Percentiles rank a stretch among this genome's conserved stretches.
These are phyloP conservation scores for Encarsia formosa DNA, from an alignment of 2,888 invertebrate genomes.

Conservation along the genomic window DNA sequence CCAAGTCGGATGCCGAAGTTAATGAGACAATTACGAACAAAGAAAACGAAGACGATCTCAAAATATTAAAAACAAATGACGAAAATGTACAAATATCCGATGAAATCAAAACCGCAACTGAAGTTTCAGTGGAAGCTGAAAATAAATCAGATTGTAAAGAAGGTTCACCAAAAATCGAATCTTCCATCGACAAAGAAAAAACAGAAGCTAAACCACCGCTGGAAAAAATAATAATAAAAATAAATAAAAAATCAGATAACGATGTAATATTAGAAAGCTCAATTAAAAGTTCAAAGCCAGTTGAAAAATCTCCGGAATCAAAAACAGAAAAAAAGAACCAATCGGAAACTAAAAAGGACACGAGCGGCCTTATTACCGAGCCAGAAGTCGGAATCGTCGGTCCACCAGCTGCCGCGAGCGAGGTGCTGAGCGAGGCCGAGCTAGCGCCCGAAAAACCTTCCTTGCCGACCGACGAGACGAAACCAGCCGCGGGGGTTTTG, in stretches of 20 bases:
- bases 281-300: background rate
- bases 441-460: slow-evolving; percentile 36
- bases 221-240: background rate
- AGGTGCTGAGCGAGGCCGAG: slow-evolving; percentile 42
- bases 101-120: no score
- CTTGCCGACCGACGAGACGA: slow-evolving; percentile 35
- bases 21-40: background rate
- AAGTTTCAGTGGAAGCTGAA: no score
- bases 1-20: slow-evolving; percentile 5
- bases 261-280: background rate
- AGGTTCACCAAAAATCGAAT: no score
- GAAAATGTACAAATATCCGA: no score
- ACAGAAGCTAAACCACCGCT: no score
- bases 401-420: slow-evolving; percentile 42
- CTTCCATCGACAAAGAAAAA: no score
- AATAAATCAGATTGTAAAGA: no score
- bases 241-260: background rate
- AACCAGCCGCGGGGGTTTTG: slow-evolving; percentile 32
- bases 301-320: background rate
- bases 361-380: slow-evolving; percentile 32
- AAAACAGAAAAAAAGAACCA: background rate
- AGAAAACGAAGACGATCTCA: background rate
- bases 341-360: slow-evolving; percentile 11
- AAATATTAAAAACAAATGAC: background rate
- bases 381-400: slow-evolving; percentile 44